Percentiles rank a stretch among this genome's conserved stretches.
phyloP scores from a whole-genome alignment of 2,888 invertebrate genomes.

The Acleris laterana region DNA sequence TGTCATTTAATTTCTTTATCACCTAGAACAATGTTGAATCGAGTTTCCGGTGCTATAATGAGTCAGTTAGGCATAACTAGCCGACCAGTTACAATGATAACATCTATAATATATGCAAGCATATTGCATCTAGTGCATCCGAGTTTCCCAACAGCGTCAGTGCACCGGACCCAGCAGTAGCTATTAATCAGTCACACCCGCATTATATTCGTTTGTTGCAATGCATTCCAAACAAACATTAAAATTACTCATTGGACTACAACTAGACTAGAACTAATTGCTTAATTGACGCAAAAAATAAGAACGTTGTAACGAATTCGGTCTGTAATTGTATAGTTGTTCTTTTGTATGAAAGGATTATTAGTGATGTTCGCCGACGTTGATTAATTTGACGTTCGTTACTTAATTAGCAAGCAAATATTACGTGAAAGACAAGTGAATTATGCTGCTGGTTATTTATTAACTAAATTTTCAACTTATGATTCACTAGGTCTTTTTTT shows the following conservation, averaged over 20 bases:
- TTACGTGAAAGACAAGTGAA: neutral
- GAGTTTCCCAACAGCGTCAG: conserved; percentile 12
- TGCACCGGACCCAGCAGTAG: neutral
- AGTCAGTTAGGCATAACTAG: too few species aligned
- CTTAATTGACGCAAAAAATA: conserved; percentile 31
- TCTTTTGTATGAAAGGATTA: conserved; percentile 14
- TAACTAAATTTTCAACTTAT: too few species aligned
- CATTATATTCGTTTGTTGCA: conserved; percentile 22
- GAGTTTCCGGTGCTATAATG: too few species aligned
- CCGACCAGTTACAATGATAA: too few species aligned
- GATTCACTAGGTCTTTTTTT: too few species aligned
- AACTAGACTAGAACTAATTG: conserved; percentile 19
- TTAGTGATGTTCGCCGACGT: conserved; percentile 13
- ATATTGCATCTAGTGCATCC: conserved; percentile 17
- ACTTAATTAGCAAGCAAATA: conserved; percentile 16
- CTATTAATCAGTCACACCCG: conserved; percentile 32
- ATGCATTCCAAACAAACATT: conserved; percentile 25
- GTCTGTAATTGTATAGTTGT: conserved; percentile 22
- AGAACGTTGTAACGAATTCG: conserved; percentile 9
- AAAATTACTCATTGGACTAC: conserved; percentile 1
- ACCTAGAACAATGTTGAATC: too few species aligned
- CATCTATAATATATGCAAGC: conserved; percentile 10
- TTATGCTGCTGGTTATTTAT: neutral
- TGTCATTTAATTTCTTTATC: too few species aligned
- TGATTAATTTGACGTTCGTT: conserved; percentile 8